Conservation (phyloP, 2,113 vertebrate species). For the Cyphomyrus discorhynchus region DNA sequence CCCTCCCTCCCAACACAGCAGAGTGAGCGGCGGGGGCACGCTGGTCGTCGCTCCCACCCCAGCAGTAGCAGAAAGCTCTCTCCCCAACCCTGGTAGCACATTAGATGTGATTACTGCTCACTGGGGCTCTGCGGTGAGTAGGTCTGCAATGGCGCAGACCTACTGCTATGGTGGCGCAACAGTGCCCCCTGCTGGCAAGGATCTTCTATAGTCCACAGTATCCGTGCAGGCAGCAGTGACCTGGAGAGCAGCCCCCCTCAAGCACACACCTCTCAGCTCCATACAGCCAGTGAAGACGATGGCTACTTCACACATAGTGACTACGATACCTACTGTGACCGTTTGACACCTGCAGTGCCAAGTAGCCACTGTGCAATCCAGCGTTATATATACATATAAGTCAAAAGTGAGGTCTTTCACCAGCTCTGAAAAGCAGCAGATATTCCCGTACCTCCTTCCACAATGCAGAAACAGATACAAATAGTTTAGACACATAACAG, state of each 20-base stretch:
- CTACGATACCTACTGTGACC: neutral
- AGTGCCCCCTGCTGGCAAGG: conserved; percentile 77
- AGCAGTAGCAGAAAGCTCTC: neutral
- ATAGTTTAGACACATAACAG: neutral
- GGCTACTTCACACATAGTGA: neutral
- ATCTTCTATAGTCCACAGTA: neutral
- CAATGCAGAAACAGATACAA: neutral
- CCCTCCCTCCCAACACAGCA: neutral
- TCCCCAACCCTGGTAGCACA: conserved; percentile 56
- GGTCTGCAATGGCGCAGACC: neutral
- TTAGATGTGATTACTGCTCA: conserved; percentile 77
- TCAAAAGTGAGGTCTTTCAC: neutral
- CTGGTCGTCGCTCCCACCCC: neutral
- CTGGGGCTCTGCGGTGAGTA: conserved; percentile 50
- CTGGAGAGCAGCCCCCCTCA: neutral
- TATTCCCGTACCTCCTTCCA: neutral
- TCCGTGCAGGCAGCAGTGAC: neutral
- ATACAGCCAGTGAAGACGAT: neutral
- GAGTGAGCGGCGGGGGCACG: neutral
- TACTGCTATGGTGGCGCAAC: conserved; percentile 62
- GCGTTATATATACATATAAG: neutral
- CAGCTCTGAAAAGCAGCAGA: neutral
- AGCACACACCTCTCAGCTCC: neutral
- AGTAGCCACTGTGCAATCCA: neutral
- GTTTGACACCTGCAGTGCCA: neutral